These are phyloP conservation scores for Noctua pronuba DNA, from an alignment of 2,888 invertebrate genomes.

Conservation along the genomic window DNA sequence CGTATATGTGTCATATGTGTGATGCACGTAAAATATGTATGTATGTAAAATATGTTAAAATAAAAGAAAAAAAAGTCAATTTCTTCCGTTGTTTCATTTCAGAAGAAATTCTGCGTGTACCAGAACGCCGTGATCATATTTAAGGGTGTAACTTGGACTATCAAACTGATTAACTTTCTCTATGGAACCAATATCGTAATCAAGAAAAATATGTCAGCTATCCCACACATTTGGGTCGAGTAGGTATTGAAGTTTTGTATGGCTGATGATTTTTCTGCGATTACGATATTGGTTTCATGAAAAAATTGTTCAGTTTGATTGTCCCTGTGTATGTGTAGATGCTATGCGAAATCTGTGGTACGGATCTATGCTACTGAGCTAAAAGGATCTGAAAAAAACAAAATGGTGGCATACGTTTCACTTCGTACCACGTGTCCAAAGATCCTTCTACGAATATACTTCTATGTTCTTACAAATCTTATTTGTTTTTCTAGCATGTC, in stretches of 20 bases:
- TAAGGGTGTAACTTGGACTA: background rate
- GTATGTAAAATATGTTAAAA: background rate
- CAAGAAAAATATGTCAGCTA: too few species aligned
- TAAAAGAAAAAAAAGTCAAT: slow-evolving; percentile 30
- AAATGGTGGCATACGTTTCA: background rate
- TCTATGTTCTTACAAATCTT: background rate
- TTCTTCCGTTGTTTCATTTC: slow-evolving; percentile 40
- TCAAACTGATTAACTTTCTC: background rate
- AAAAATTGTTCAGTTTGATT: background rate
- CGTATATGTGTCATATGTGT: slow-evolving; percentile 8
- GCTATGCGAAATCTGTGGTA: background rate
- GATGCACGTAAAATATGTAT: slow-evolving; percentile 31
- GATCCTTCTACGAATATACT: background rate
- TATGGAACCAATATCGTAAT: background rate
- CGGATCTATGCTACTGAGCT: background rate
- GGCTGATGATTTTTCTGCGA: background rate
- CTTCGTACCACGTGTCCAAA: background rate
- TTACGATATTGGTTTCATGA: background rate
- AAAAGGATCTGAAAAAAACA: background rate
- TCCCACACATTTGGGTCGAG: background rate
- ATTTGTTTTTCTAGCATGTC: slow-evolving; percentile 91
- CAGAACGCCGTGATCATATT: background rate
- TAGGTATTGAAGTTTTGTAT: background rate
- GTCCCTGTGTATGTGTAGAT: background rate
- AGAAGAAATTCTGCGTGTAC: background rate